phyloP scores from a whole-genome alignment of 2,888 invertebrate species.

The Phengaris alcon region DNA sequence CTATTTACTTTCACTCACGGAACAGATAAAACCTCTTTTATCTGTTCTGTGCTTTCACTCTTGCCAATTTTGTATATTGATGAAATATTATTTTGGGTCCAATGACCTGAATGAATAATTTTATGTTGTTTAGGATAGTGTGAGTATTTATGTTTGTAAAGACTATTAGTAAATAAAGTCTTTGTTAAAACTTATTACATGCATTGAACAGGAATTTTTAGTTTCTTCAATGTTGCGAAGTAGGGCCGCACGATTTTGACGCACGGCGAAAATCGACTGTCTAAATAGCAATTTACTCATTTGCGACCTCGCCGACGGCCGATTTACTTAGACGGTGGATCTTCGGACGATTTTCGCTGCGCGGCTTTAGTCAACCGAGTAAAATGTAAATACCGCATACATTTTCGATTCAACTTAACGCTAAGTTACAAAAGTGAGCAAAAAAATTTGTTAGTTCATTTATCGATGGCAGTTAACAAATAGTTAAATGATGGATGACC shows the following conservation, averaged over 20 bases:
- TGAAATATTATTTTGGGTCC: conserved; percentile 2
- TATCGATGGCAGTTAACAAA: conserved; percentile 12
- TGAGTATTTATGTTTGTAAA: background rate
- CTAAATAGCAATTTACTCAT: background rate
- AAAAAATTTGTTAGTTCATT: conserved; percentile 14
- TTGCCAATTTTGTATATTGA: background rate
- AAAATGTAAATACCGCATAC: background rate
- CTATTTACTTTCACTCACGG: conserved; percentile 21
- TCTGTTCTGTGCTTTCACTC: too few species aligned
- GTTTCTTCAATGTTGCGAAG: background rate
- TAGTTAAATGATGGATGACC: conserved; percentile 18
- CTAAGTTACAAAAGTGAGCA: conserved; percentile 3
- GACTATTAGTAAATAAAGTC: background rate
- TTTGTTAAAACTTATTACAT: background rate
- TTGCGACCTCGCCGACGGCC: too few species aligned
- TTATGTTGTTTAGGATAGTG: background rate
- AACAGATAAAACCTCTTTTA: too few species aligned
- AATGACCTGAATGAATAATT: background rate
- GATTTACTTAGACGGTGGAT: too few species aligned
- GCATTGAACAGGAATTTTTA: background rate
- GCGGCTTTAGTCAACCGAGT: too few species aligned
- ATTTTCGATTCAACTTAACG: background rate
- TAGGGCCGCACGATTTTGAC: too few species aligned
- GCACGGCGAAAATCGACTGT: too few species aligned
- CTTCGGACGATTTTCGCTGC: too few species aligned